These are phyloP conservation scores for Whitmania pigra DNA, from an alignment of 1,140 invertebrate species.

Conservation along the genomic window DNA sequence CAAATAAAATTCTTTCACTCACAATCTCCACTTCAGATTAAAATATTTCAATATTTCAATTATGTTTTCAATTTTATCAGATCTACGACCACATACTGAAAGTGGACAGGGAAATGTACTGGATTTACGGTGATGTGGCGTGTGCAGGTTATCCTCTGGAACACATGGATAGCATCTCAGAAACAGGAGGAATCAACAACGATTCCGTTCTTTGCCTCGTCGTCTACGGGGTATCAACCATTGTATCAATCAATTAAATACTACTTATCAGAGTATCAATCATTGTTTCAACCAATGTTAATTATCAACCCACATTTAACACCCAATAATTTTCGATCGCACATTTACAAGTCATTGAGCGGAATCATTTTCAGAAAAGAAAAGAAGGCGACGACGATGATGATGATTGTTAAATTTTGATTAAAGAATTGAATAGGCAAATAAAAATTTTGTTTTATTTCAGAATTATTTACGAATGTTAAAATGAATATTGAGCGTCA, in stretches of 20 bases:
- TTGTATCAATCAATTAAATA: no score
- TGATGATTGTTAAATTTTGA: no score
- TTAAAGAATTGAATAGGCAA: no score
- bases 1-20: no score
- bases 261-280: background rate
- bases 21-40: no score
- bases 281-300: background rate
- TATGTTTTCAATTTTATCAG: slow-evolving; percentile 26
- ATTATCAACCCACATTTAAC: background rate
- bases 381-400: no score
- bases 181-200: slow-evolving; percentile 78
- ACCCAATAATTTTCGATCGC: background rate
- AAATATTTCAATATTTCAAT: no score
- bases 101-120: slow-evolving; percentile 84
- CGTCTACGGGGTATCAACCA: slow-evolving; percentile 74
- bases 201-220: slow-evolving; percentile 89
- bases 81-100: slow-evolving; percentile 92
- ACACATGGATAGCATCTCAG: slow-evolving; percentile 84
- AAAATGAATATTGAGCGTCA: no score
- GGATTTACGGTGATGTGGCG: slow-evolving; percentile 71
- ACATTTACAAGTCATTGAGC: background rate
- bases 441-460: no score
- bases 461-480: no score
- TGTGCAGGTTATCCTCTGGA: slow-evolving; percentile 92
- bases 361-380: slow-evolving; percentile 6